Conservation (phyloP, 2,888 invertebrate species). For the Panorpa germanica region DNA sequence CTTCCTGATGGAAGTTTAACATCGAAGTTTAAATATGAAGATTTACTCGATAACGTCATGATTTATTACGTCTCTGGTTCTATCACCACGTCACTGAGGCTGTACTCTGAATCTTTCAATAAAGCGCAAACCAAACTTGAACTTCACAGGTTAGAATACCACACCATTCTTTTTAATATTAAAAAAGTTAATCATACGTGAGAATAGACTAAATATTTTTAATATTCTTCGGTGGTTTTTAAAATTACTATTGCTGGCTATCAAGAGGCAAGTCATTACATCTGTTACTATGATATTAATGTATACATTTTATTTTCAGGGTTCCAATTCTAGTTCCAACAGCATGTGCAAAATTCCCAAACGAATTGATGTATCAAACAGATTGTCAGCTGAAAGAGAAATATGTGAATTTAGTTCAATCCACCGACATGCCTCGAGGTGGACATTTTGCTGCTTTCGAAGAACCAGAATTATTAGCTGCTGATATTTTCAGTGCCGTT, state of each 20-base stretch:
- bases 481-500: too few species aligned
- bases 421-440: slow-evolving; percentile 42
- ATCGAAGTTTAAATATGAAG: slow-evolving; percentile 30
- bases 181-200: too few species aligned
- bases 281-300: too few species aligned
- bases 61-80: slow-evolving; percentile 58
- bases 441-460: slow-evolving; percentile 83
- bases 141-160: too few species aligned
- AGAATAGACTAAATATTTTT: too few species aligned
- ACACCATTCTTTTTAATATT: too few species aligned
- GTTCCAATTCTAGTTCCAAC: slow-evolving; percentile 47
- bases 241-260: too few species aligned
- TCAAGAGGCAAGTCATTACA: too few species aligned
- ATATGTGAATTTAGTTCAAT: slow-evolving; percentile 46
- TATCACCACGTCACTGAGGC: slow-evolving; percentile 47
- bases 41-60: slow-evolving; percentile 52
- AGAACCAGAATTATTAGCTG: slow-evolving; percentile 46
- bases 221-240: too few species aligned
- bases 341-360: slow-evolving; percentile 52
- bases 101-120: slow-evolving; percentile 41
- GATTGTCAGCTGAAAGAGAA: slow-evolving; percentile 36
- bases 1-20: slow-evolving; percentile 44
- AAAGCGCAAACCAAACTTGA: slow-evolving; percentile 16
- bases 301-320: slow-evolving; percentile 28
- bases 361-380: slow-evolving; percentile 42